These are phyloP conservation scores for Acropternis orthonyx DNA, from an alignment of 2,797 vertebrate species.

Conservation along the genomic window DNA sequence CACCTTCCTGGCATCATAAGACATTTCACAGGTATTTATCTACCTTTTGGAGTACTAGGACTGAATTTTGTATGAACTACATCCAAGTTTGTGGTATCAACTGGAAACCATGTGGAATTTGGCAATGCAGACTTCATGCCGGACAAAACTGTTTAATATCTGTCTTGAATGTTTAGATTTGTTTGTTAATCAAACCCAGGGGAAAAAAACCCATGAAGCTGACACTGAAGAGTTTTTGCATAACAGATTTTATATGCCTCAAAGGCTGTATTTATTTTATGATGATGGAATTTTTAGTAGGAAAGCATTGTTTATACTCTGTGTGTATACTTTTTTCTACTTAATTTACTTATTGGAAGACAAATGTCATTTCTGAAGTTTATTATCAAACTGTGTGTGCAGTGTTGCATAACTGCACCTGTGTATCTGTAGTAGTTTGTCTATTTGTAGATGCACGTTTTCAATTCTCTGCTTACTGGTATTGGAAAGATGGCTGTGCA, in stretches of 20 bases:
- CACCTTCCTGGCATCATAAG: neutral
- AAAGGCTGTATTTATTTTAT: neutral
- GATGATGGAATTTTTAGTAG: neutral
- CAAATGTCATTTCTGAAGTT: neutral
- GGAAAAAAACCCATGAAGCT: neutral
- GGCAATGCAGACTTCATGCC: neutral
- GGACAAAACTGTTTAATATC: neutral
- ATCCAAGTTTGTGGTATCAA: neutral
- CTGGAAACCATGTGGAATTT: neutral
- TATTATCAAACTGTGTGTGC: neutral
- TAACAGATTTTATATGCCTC: neutral
- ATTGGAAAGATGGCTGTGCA: neutral
- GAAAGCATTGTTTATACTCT: neutral
- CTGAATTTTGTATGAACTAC: neutral
- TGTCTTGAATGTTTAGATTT: neutral
- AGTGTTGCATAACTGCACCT: neutral
- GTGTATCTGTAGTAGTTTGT: neutral
- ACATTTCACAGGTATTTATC: neutral
- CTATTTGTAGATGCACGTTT: neutral
- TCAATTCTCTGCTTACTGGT: neutral
- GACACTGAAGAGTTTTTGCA: neutral
- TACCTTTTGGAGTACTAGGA: neutral
- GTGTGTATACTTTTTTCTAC: neutral
- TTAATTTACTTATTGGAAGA: neutral
- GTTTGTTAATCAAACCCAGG: neutral